Conservation (phyloP, 2,113 vertebrate genomes). For the Dasyornis broadbenti region DNA sequence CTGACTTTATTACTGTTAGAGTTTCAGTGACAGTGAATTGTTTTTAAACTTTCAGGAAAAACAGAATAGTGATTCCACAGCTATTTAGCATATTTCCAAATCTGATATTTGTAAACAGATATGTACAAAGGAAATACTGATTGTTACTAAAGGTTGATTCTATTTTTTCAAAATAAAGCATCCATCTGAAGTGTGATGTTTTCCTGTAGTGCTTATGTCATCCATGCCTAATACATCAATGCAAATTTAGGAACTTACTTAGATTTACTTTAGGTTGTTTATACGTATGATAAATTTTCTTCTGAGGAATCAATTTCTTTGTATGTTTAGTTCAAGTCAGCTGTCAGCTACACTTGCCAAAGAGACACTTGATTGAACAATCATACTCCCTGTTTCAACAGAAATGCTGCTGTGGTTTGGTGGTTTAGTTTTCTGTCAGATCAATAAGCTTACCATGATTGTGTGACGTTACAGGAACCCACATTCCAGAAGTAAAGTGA, state of each 20-base stretch:
- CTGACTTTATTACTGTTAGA: background rate
- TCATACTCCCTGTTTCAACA: background rate
- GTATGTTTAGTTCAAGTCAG: background rate
- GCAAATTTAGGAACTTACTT: background rate
- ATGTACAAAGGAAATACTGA: background rate
- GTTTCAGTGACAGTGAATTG: background rate
- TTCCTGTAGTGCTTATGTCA: background rate
- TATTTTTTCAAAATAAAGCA: background rate
- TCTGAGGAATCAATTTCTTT: background rate
- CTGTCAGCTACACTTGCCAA: background rate
- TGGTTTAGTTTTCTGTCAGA: background rate
- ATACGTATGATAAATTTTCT: background rate
- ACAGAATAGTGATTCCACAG: background rate
- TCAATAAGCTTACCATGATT: background rate
- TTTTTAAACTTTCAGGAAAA: background rate
- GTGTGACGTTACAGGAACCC: background rate
- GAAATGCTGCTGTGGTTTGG: background rate
- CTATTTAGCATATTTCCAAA: background rate
- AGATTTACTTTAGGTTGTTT: background rate
- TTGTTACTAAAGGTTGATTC: background rate
- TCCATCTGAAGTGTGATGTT: background rate
- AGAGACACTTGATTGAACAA: background rate
- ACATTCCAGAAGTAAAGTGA: background rate
- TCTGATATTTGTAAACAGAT: background rate
- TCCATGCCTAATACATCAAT: background rate